These are phyloP conservation scores for Agonopterix subpropinquella DNA, from an alignment of 2,888 invertebrate genomes.

Conservation along the genomic window DNA sequence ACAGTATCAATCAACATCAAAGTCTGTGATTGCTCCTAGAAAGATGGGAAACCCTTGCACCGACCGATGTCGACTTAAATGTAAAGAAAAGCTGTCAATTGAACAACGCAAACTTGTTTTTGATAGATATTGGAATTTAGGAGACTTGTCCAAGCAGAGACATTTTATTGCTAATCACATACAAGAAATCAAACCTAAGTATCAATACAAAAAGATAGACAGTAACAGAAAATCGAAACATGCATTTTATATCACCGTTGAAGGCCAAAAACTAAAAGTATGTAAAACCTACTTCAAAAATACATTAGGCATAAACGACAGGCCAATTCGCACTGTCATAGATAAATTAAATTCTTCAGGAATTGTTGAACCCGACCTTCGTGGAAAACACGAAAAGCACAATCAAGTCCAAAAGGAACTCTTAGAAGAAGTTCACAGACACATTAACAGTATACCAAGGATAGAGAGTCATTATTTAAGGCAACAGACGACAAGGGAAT, in stretches of 20 bases:
- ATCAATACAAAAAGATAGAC: constrained; percentile 4
- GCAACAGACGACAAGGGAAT: constrained; percentile 6
- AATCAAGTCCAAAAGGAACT: constrained; percentile 8
- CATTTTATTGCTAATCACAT: background rate
- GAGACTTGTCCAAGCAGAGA: background rate
- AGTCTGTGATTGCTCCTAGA: background rate
- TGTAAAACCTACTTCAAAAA: constrained; percentile 11
- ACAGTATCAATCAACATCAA: too few species aligned
- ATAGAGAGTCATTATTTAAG: constrained; percentile 10
- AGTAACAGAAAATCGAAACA: constrained; percentile 4
- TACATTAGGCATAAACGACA: constrained; percentile 5
- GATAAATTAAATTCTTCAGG: constrained; percentile 2
- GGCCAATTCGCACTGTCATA: constrained; percentile 4
- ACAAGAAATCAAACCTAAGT: constrained; percentile 1
- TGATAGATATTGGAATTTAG: background rate
- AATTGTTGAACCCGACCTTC: constrained; percentile 5
- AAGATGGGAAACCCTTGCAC: background rate
- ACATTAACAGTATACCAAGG: constrained; percentile 10
- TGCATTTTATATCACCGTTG: constrained; percentile 6
- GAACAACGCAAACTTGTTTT: background rate
- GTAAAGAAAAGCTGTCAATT: background rate
- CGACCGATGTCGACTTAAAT: background rate
- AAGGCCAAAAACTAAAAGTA: constrained; percentile 1
- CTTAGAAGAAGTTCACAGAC: constrained; percentile 8
- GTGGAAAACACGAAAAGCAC: constrained; percentile 11